A percentile compares a stretch with the other conserved stretches of the same genome.
These are phyloP conservation scores for Nicator chloris DNA, from an alignment of 2,113 vertebrate genomes.

Conservation along the genomic window DNA sequence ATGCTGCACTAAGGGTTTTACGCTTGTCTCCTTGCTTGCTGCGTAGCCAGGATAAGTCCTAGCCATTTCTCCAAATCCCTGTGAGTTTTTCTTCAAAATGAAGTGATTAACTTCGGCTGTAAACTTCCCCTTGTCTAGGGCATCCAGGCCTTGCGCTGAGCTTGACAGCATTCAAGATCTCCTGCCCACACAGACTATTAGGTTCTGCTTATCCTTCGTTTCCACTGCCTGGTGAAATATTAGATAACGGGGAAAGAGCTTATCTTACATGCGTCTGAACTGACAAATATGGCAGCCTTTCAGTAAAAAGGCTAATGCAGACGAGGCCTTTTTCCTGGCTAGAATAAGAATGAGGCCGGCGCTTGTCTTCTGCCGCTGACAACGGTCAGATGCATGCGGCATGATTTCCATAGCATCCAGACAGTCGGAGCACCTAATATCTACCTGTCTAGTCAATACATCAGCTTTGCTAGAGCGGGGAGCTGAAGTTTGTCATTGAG, in stretches of 20 bases:
- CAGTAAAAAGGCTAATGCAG: conserved; percentile 67
- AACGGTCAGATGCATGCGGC: conserved; percentile 61
- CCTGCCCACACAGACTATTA: conserved; percentile 66
- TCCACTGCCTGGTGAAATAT: conserved; percentile 72
- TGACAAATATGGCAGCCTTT: conserved; percentile 73
- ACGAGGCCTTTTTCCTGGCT: conserved; percentile 55
- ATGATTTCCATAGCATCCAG: conserved; percentile 75
- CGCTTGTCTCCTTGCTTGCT: conserved; percentile 12
- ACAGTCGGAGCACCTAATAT: conserved; percentile 69
- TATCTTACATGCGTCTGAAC: conserved; percentile 64
- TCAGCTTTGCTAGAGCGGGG: conserved; percentile 56
- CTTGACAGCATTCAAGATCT: conserved; percentile 61
- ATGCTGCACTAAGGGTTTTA: conserved; percentile 4
- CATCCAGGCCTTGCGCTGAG: conserved; percentile 55
- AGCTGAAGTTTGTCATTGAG: conserved; percentile 62
- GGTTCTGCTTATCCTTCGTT: conserved; percentile 71
- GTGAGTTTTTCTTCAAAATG: conserved; percentile 47
- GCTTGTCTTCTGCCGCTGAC: conserved; percentile 59
- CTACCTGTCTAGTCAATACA: conserved; percentile 76
- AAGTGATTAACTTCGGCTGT: conserved; percentile 59
- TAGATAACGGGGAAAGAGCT: conserved; percentile 73
- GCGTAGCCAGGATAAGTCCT: conserved; percentile 17
- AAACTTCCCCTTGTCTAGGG: conserved; percentile 60
- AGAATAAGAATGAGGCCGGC: conserved; percentile 70
- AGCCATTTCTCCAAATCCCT: conserved; percentile 36